Conservation (phyloP, 1,140 invertebrate species). For the Diploscapter pachys region DNA sequence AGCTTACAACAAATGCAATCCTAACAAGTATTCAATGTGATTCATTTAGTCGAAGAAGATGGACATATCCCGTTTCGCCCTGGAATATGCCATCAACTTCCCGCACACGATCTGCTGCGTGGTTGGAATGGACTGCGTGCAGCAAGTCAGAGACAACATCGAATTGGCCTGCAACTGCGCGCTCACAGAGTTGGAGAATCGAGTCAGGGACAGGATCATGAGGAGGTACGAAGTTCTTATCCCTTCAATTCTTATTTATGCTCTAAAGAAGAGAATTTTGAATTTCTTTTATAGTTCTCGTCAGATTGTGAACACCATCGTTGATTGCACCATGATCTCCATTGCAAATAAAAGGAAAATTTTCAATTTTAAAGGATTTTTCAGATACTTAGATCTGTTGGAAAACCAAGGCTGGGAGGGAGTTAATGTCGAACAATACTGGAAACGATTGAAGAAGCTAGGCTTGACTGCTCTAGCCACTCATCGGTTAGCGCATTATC, state of each 20-base stretch:
- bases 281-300: no score
- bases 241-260: no score
- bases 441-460: slow-evolving; percentile 39
- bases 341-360: background rate
- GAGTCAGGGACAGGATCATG: slow-evolving; percentile 42
- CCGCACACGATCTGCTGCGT: slow-evolving; percentile 67
- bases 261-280: no score
- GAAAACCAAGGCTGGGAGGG: slow-evolving; percentile 46
- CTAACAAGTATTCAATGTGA: background rate
- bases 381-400: slow-evolving; percentile 41
- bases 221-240: slow-evolving; percentile 23
- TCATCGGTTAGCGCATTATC: slow-evolving; percentile 17
- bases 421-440: slow-evolving; percentile 35
- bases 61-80: slow-evolving; percentile 71
- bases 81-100: slow-evolving; percentile 66
- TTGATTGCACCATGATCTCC: no score
- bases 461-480: slow-evolving; percentile 38
- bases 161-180: slow-evolving; percentile 45
- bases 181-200: slow-evolving; percentile 67
- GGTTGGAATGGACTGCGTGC: slow-evolving; percentile 69
- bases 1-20: no score
- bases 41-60: slow-evolving; percentile 65
- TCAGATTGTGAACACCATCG: no score
- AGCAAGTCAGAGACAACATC: slow-evolving; percentile 66
- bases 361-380: background rate